Evolutionary conservation across 1,140 invertebrate genomes (phyloP).

Genomic region (Heliothis virescens): DNA sequence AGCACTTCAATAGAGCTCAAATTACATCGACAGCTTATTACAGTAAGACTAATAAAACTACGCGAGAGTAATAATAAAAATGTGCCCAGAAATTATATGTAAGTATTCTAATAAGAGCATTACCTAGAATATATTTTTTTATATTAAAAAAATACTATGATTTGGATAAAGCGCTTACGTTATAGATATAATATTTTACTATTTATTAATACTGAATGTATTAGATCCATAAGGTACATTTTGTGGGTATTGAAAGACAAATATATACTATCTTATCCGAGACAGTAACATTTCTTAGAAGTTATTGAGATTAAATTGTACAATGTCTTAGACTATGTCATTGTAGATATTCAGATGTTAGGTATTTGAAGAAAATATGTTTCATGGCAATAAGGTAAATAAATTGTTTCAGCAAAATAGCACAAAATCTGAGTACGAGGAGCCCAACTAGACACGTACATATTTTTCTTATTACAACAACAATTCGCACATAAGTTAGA

Average conservation of each 20-base stretch:
- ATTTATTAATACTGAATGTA: constrained; percentile 47
- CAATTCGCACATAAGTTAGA: neutral
- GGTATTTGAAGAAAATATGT: no score
- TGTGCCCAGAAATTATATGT: constrained; percentile 42
- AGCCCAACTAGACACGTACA: no score
- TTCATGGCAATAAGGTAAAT: no score
- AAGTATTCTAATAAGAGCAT: constrained; percentile 32
- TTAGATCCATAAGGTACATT: constrained; percentile 37
- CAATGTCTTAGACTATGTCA: neutral
- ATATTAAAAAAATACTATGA: constrained; percentile 50
- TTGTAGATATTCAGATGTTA: neutral
- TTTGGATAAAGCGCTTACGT: constrained; percentile 43
- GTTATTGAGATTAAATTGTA: constrained; percentile 18
- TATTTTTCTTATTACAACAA: neutral
- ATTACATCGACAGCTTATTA: constrained; percentile 46
- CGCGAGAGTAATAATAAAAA: constrained; percentile 46
- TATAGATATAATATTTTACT: constrained; percentile 31
- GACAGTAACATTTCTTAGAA: neutral
- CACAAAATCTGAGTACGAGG: no score
- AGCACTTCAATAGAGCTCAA: constrained; percentile 44
- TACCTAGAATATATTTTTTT: constrained; percentile 36
- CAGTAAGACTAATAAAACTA: constrained; percentile 36
- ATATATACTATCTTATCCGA: neutral
- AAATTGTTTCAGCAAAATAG: neutral
- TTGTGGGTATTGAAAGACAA: constrained; percentile 32